A percentile compares a stretch with the other conserved stretches of the same genome.
phyloP scores from a whole-genome alignment of 2,113 vertebrate species.

The Lepidothrix coronata region DNA sequence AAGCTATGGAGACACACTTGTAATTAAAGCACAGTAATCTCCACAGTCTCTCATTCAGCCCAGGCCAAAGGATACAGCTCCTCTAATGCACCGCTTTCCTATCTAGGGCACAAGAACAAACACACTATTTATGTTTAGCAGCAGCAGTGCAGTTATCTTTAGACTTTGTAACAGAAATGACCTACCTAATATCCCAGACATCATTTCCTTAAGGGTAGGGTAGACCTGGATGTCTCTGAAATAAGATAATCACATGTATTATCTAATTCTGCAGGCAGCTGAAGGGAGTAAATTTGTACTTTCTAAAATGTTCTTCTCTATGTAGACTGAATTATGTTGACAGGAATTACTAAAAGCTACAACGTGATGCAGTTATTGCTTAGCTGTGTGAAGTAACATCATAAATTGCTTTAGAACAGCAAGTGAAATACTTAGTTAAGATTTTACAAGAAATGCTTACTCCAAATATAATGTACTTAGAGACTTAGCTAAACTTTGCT shows the following conservation, averaged over 20 bases:
- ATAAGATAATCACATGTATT: neutral
- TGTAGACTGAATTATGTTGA: neutral
- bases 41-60: neutral
- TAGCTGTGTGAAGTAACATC: neutral
- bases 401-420: neutral
- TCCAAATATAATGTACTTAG: neutral
- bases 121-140: neutral
- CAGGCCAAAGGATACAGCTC: neutral
- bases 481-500: slow-evolving; percentile 9
- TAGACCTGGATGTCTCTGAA: neutral
- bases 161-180: neutral
- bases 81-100: neutral
- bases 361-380: neutral
- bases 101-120: neutral
- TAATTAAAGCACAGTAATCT: neutral
- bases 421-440: neutral
- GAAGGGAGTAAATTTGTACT: neutral
- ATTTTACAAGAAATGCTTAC: slow-evolving; percentile 8
- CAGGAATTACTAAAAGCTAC: neutral
- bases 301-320: neutral
- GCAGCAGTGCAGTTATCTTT: slow-evolving; percentile 1
- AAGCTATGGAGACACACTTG: neutral
- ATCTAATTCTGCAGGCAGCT: neutral
- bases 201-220: neutral
- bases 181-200: slow-evolving; percentile 1